A percentile compares a stretch with the other conserved stretches of the same genome.
Conservation (phyloP, 2,888 invertebrate species). For the Synergus laeviventris region DNA sequence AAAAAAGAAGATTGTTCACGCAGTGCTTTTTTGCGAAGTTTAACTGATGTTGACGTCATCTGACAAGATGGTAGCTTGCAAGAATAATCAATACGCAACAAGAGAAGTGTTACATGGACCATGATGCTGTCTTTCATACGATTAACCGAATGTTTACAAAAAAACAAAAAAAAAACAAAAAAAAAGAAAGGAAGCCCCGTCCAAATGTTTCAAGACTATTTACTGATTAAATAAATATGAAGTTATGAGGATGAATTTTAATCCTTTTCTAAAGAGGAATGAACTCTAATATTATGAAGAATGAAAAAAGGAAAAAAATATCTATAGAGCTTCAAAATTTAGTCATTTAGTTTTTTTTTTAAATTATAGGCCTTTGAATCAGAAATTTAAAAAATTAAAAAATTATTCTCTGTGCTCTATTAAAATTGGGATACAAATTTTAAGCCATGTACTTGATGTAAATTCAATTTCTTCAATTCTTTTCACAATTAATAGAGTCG, state of each 20-base stretch:
- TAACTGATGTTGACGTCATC: slow-evolving; percentile 49
- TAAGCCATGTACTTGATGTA: not conserved
- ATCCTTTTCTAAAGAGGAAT: not conserved
- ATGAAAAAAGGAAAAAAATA: too few relatives aligned
- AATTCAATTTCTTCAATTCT: not conserved
- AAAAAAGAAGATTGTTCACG: not conserved
- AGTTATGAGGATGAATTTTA: not conserved
- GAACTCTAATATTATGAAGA: not conserved
- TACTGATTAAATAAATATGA: not conserved
- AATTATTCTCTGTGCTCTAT: not conserved
- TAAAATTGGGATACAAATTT: too few relatives aligned
- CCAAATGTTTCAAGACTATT: not conserved
- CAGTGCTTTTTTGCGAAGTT: not conserved
- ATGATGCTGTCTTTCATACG: slow-evolving; percentile 23
- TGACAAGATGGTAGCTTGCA: slow-evolving; percentile 57
- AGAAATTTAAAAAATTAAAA: not conserved
- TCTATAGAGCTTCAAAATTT: not conserved
- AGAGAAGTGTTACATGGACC: slow-evolving; percentile 41
- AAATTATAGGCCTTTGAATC: not conserved
- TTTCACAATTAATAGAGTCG: not conserved
- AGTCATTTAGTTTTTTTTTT: too few relatives aligned
- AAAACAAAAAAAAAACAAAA: slow-evolving; percentile 13
- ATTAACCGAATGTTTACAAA: not conserved
- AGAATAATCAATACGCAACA: slow-evolving; percentile 63
- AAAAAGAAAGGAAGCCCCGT: too few relatives aligned